Evolutionary conservation across 2,113 vertebrate species (phyloP).

Genomic region (Ibidorhyncha struthersii): DNA sequence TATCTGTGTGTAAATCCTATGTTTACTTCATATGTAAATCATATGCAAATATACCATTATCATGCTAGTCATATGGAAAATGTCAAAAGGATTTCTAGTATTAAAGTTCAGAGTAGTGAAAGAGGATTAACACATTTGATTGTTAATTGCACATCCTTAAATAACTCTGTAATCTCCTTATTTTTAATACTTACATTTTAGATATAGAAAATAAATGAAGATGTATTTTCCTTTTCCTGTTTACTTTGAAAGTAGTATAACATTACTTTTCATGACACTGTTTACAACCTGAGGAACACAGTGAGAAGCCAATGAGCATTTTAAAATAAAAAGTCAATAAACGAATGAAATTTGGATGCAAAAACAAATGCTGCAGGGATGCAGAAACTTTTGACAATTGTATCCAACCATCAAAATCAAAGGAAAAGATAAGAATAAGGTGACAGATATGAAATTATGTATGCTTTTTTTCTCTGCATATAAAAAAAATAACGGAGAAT

Average conservation of each 20-base stretch:
- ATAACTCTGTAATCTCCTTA: slow-evolving; percentile 22
- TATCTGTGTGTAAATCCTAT: not conserved
- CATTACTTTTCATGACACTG: not conserved
- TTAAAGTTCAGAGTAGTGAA: not conserved
- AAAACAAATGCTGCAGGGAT: not conserved
- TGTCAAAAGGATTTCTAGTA: not conserved
- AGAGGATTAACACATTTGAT: slow-evolving; percentile 26
- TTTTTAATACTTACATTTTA: not conserved
- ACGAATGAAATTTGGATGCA: not conserved
- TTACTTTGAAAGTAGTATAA: not conserved
- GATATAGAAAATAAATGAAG: not conserved
- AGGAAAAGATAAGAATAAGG: not conserved
- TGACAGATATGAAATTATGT: not conserved
- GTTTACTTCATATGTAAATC: slow-evolving; percentile 8
- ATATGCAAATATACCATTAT: slow-evolving; percentile 11
- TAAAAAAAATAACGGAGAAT: not conserved
- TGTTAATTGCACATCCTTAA: slow-evolving; percentile 7
- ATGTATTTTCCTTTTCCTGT: not conserved
- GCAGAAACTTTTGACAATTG: not conserved
- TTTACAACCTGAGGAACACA: not conserved
- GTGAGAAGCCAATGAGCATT: not conserved
- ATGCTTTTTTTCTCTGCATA: not conserved
- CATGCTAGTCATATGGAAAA: not conserved
- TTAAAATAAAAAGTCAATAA: not conserved
- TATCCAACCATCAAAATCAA: not conserved